Evolutionary conservation across 1,140 invertebrate species (phyloP), one percentile per base, ranked within the genome.

Genomic region (Pseudomyrmex cubaensis): DNA sequence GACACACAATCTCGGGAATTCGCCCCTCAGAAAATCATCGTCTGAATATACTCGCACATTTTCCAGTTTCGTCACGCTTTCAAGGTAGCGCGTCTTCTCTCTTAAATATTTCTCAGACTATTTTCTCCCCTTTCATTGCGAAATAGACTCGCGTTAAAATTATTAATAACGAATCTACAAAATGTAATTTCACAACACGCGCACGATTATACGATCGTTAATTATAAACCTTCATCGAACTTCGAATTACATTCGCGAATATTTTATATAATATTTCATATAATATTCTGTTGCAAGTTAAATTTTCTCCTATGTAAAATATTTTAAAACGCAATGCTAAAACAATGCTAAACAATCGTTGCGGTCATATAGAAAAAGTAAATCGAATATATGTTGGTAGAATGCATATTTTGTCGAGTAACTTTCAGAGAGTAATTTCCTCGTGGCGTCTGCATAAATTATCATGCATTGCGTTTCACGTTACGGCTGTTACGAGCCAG

Each of bases 371-470:
- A 66, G 15, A 10, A 5, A 63, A 44, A 54, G 66, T 75, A 5
- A 35, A 77, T 87, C 78, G 84, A 87, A 75, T 54, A 25, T 35
- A 69, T n/a, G 13, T n/a, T n/a, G n/a, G n/a, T 17, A 48, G 35
- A 35, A 4, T 35, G 10, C 52, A 57, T 54, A 44, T 9, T 54
- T 50, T 13, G 25, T 80, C 59, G 48, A 61, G 57, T 22, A 54
- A 70, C 69, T 35, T 35, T 4, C 70, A 56, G 76, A 82, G 57
- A 52, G 84, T 78, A 89, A 80, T 88, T 88, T 46, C 82, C 85
- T 84, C 61, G 84, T 87, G 87, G 86, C 89, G 87, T 78, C 84
- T 85, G 84, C 80, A 87, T 89, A 87, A 85, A 90, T 89, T 89
- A 87, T 73, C 64, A 87, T 70, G 80, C 52, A 69, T 83, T 61